Evolutionary conservation across 2,797 vertebrate genomes (phyloP), one percentile per base, ranked within the genome.

Genomic region (Pithecia hirsuta): DNA sequence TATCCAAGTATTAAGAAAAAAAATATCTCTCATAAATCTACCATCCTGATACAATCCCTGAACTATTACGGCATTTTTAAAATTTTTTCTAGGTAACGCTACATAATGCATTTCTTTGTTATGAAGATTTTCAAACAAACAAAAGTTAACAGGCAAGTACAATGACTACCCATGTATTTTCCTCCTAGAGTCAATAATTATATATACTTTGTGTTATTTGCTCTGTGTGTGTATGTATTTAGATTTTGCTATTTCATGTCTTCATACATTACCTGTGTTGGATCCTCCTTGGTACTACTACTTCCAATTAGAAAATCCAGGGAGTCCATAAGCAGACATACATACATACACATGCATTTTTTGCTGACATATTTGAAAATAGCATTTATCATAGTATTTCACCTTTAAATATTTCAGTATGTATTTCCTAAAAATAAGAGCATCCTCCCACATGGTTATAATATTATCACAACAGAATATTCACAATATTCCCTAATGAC

Each of bases 371-470:
- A 84, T 59, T 93, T 88, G 33, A 79, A 92, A 72, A 78, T 64
- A 83, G 9, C 10, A 91, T 89, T 93, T 46, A 93, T 85, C 30
- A 4, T 55, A 50, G 50, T 33, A 78, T 90, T 61, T 94, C 28
- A 80, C n/a, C 11, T 33, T 20, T 76, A 96, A 92, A 91, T 92
- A 89, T 91, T 97, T 95, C 55, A 83, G 59, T 57, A 83, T 92
- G 22, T 28, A 72, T 50, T 12, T 94, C 44, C 9, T 94, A 80
- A 89, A 96, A 93, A 39, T 67, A 86, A 89, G 4, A 41, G 13
- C 19, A 41, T 82, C 72, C 30, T 93, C 24, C 41, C 24, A 79
- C 19, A 74, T 50, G 80, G 84, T n/a, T n/a, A 59, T n/a, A 76
- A 59, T n/a, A 76, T 70, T 75, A 83, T 52, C 28, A 67, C 4